Percentiles rank a stretch among this genome's conserved stretches.
Evolutionary conservation across 1,140 invertebrate species (phyloP).

Genomic region (Grapholita molesta): DNA sequence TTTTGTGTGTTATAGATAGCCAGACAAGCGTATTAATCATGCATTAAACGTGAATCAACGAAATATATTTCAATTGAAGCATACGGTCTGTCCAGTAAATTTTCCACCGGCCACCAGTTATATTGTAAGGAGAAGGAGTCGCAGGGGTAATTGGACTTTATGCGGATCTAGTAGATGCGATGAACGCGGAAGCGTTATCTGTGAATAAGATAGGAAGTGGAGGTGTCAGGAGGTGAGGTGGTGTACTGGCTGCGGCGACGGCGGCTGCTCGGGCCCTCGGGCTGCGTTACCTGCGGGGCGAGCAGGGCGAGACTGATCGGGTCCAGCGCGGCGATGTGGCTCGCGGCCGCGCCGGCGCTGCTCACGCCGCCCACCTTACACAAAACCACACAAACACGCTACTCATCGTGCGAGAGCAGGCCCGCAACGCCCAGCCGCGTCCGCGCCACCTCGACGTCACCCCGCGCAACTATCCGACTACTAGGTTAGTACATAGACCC

Average conservation of each 20-base stretch:
- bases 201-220: slow-evolving; percentile 24
- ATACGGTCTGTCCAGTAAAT: slow-evolving; percentile 49
- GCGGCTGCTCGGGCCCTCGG: slow-evolving; percentile 37
- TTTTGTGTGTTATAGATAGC: slow-evolving; percentile 32
- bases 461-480: slow-evolving; percentile 33
- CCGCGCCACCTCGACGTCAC: slow-evolving; percentile 40
- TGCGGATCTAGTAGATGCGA: slow-evolving; percentile 14
- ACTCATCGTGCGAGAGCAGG: slow-evolving; percentile 67
- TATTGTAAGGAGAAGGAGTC: slow-evolving; percentile 18
- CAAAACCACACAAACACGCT: slow-evolving; percentile 77
- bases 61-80: slow-evolving; percentile 50
- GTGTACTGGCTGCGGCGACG: slow-evolving; percentile 37
- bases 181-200: slow-evolving; percentile 8
- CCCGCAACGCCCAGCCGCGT: slow-evolving; percentile 36
- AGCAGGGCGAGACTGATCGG: slow-evolving; percentile 72
- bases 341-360: slow-evolving; percentile 67
- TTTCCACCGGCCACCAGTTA: slow-evolving; percentile 56
- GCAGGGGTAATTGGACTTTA: not conserved
- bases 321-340: slow-evolving; percentile 70
- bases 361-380: slow-evolving; percentile 76
- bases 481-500: slow-evolving; percentile 23
- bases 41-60: slow-evolving; percentile 50
- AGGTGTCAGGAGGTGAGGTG: slow-evolving; percentile 28
- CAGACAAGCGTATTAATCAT: slow-evolving; percentile 55
- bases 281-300: slow-evolving; percentile 67